Evolutionary conservation across 2,797 vertebrate species (phyloP), one percentile per base, ranked within the genome.

Genomic region (Lutjanus campechanus): DNA sequence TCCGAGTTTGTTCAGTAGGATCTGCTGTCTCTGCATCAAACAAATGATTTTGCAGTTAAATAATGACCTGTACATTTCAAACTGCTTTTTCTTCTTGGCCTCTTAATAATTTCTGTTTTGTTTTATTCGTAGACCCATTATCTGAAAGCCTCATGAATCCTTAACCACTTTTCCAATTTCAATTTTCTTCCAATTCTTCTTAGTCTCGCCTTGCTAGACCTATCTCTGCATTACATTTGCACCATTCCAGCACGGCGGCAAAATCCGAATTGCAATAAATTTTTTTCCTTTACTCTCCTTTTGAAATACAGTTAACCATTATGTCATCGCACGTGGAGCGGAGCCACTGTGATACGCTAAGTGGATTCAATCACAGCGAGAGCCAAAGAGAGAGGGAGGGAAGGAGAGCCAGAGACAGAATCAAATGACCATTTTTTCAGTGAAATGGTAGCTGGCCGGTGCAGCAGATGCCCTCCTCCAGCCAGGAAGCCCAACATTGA

Each of bases 301-400:
- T 82, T 88, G 73, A 86, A 88, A 85, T 73, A 79, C 66, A 68
- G 77, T 85, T 72, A 69, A 63, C 70, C 85, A 88, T 90, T 88
- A 81, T 86, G 88, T 85, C 83, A 86, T 75, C 1, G 22, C 78
- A 69, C 63, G 72, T 82, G 88, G 86, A 81, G 77, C 78, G 63
- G 72, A 81, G 85, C 73, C 84, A 76, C 68, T 72, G 85, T 81
- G 72, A 84, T 73, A 79, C 74, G 53, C 84, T 83, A 89, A 90
- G 90, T 91, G 85, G 76, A 84, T 89, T 90, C 85, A 90, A 87
- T 88, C 86, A 87, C 55, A 84, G 79, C 22, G 1, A 88, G 79
- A 85, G 87, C 62, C 78, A 70, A 51, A 44, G 40, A 15, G 43
- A 44, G 22, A 43, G 55, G 4, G 20, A n/a, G 47, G 5, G 15